A percentile compares a stretch with the other conserved stretches of the same genome.
These are phyloP conservation scores for Cacatua alba DNA, from an alignment of 2,113 vertebrate species.

Conservation along the genomic window DNA sequence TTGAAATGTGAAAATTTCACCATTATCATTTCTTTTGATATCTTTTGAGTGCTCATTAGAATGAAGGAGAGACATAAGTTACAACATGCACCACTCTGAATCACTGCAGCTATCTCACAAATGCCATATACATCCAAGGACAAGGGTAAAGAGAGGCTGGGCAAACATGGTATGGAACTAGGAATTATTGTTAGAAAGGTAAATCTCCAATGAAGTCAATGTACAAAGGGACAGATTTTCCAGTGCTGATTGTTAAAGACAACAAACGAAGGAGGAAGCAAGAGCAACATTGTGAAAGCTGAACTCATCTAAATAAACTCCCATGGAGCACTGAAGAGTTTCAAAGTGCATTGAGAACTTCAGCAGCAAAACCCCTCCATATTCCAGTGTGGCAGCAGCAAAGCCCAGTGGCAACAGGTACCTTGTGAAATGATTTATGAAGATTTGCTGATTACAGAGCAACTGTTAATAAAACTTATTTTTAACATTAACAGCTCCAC, in stretches of 20 bases:
- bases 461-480: neutral
- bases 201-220: neutral
- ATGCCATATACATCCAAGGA: slow-evolving; percentile 1
- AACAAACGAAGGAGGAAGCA: neutral
- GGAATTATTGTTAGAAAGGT: neutral
- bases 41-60: slow-evolving; percentile 71
- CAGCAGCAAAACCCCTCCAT: fast-evolving
- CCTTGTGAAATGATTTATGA: neutral
- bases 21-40: slow-evolving; percentile 72
- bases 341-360: neutral
- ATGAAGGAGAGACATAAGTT: slow-evolving; percentile 9
- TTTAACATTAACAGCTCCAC: neutral
- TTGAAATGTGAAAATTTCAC: slow-evolving; percentile 75
- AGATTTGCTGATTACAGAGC: neutral
- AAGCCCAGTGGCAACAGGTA: neutral
- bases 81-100: slow-evolving; percentile 20
- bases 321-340: neutral
- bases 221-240: neutral
- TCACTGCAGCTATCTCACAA: slow-evolving; percentile 25
- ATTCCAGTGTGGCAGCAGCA: neutral
- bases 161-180: fast-evolving
- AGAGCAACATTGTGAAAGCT: fast-evolving
- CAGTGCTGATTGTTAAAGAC: neutral
- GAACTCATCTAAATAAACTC: neutral
- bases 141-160: neutral